A percentile compares a stretch with the other conserved stretches of the same genome.
These are phyloP conservation scores for Neodiprion lecontei DNA, from an alignment of 1,140 invertebrate genomes.

Conservation along the genomic window DNA sequence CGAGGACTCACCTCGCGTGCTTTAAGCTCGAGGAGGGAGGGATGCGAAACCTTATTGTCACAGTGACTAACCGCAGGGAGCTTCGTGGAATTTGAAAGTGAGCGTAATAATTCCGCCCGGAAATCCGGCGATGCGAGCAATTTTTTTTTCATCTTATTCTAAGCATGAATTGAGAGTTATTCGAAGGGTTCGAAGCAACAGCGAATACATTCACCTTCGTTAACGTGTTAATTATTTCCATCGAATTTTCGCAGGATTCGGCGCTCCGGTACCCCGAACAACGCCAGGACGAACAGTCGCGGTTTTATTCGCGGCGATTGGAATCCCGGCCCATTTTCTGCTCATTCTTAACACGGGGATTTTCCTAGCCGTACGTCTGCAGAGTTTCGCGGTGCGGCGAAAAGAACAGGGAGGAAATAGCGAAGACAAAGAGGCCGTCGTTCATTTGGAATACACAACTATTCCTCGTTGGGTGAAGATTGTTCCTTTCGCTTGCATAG, in stretches of 20 bases:
- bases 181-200: too few species aligned
- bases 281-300: conserved; percentile 65
- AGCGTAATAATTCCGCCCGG: too few species aligned
- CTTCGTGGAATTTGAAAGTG: too few species aligned
- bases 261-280: conserved; percentile 68
- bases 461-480: conserved; percentile 52
- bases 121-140: too few species aligned
- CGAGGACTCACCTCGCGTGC: too few species aligned
- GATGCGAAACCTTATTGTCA: too few species aligned
- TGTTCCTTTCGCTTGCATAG: conserved; percentile 45
- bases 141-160: too few species aligned
- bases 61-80: too few species aligned
- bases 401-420: conserved; percentile 27
- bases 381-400: conserved; percentile 51
- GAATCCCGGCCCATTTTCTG: conserved; percentile 69
- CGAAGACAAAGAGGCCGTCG: background rate
- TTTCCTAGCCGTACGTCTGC: conserved; percentile 62
- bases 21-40: too few species aligned
- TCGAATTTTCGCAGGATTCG: conserved; percentile 60
- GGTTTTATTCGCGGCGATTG: conserved; percentile 66
- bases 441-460: conserved; percentile 24
- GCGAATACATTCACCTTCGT: too few species aligned
- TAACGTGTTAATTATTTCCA: too few species aligned
- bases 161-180: too few species aligned
- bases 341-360: conserved; percentile 69